Evolutionary conservation across 2,888 invertebrate species (phyloP), one percentile per base, ranked within the genome.

Genomic region (Melanostoma mellinum): DNA sequence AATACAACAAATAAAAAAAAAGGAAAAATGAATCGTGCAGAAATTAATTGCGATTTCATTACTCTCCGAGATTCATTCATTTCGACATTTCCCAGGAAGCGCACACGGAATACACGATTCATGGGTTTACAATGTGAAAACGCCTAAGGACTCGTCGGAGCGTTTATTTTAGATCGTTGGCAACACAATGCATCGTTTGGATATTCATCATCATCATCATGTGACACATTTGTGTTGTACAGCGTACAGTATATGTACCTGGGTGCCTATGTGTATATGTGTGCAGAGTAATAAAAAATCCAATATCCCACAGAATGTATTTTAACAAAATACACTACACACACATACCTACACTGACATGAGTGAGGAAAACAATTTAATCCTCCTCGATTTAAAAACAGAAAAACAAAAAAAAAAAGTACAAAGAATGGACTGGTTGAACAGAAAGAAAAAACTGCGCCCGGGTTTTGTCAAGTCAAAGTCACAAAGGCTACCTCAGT

Each of bases 1-100:
- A 6, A 69, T 78, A 85, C 87, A 88, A 87, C 87, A 88, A 50
- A 42, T 53, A 71, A 48, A 44, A 58, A 52, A 35, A 0, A 44
- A 55, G 73, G 50, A 68, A 56, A 42, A 88, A 87, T 87, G 87
- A 87, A 63, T 50, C 63, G 87, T 89, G 88, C 87, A 90, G 89
- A 89, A 90, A 90, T 90, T 90, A 90, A 90, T 90, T 90, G 90
- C 90, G 90, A 90, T 90, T 90, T 90, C 90, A 90, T 90, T 90
- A 90, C 90, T 89, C 90, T 89, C 63, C 30, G 84, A 84, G 74
- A 79, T 79, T 79, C 79, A 84, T 84, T 84, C 84, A 79, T 84
- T 84, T 84, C 84, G 79, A 79, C 79, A 79, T 73, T 84, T 78
- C 71, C 75, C 72, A 75, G 78, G 74, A 78, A 71, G 72, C 81